Percentiles rank a stretch among this genome's conserved stretches.
phyloP scores from a whole-genome alignment of 2,888 invertebrate species.

The Anorthoa munda region DNA sequence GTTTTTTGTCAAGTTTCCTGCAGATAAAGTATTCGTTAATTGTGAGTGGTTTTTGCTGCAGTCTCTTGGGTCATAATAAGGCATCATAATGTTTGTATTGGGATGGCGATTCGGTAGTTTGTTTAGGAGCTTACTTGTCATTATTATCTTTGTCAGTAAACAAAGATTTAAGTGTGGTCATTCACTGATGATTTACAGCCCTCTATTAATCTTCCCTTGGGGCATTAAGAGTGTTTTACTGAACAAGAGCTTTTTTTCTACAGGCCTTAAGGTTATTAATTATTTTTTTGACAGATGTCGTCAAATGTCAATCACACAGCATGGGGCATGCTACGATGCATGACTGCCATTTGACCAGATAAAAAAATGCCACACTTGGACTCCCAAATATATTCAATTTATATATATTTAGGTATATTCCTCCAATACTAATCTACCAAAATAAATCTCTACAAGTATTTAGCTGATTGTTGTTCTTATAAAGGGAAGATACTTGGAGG shows the following conservation, averaged over 20 bases:
- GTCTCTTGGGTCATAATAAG: conserved; percentile 56
- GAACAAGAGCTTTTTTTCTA: neutral
- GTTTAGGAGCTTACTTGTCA: conserved; percentile 32
- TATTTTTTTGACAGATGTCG: neutral
- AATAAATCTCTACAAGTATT: neutral
- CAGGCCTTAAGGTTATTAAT: too few species aligned
- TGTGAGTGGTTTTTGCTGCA: conserved; percentile 28
- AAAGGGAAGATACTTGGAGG: too few species aligned
- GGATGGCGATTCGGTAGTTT: conserved; percentile 30
- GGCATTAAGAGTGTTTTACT: neutral
- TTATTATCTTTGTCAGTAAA: conserved; percentile 28
- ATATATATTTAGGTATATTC: too few species aligned
- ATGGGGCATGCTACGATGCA: neutral
- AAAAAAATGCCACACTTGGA: neutral
- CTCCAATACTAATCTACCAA: neutral
- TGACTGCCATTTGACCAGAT: neutral
- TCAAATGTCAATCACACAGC: neutral
- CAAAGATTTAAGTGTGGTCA: conserved; percentile 15
- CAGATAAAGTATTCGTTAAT: conserved; percentile 62
- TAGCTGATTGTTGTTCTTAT: too few species aligned
- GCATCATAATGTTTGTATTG: conserved; percentile 33
- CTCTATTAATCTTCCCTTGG: conserved; percentile 3
- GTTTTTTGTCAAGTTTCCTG: conserved; percentile 56
- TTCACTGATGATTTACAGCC: conserved; percentile 19
- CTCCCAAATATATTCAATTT: too few species aligned